Conservation (phyloP, 2,113 vertebrate species). For the Herpetotheres cachinnans region DNA sequence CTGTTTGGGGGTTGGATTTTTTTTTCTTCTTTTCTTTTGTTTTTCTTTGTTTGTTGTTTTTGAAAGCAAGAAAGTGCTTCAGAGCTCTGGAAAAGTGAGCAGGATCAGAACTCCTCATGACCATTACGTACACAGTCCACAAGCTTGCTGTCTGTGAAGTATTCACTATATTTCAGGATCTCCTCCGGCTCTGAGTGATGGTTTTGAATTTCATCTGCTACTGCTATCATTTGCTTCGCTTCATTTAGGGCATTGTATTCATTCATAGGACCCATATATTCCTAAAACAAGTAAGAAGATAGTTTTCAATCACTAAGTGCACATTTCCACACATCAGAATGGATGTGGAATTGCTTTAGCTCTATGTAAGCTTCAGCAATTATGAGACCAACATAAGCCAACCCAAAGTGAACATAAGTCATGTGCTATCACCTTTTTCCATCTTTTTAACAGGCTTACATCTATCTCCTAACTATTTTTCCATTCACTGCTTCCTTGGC, state of each 20-base stretch:
- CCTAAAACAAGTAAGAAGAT: constrained; percentile 60
- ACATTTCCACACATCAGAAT: not conserved
- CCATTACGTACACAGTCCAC: constrained; percentile 97
- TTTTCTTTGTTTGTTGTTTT: not conserved
- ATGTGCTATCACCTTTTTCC: too few species aligned
- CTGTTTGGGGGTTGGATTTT: not conserved
- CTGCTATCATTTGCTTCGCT: constrained; percentile 97
- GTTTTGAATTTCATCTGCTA: constrained; percentile 96
- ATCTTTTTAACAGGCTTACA: not conserved
- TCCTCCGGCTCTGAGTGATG: constrained; percentile 89
- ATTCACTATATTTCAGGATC: constrained; percentile 95
- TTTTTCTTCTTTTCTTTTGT: not conserved
- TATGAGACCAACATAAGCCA: not conserved
- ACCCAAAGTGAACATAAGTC: not conserved
- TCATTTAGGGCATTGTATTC: constrained; percentile 96
- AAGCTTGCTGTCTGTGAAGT: constrained; percentile 97
- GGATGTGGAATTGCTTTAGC: too few species aligned
- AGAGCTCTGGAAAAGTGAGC: not conserved
- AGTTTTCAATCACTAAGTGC: too few species aligned
- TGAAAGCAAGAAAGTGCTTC: constrained; percentile 28
- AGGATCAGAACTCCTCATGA: constrained; percentile 93
- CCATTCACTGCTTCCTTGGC: not conserved
- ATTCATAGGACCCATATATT: constrained; percentile 99
- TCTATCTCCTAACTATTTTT: not conserved
- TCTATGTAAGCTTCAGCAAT: not conserved